Base-by-base conservation (phyloP, 2,888 invertebrate genomes). In the Pedicia rivosa region DNA sequence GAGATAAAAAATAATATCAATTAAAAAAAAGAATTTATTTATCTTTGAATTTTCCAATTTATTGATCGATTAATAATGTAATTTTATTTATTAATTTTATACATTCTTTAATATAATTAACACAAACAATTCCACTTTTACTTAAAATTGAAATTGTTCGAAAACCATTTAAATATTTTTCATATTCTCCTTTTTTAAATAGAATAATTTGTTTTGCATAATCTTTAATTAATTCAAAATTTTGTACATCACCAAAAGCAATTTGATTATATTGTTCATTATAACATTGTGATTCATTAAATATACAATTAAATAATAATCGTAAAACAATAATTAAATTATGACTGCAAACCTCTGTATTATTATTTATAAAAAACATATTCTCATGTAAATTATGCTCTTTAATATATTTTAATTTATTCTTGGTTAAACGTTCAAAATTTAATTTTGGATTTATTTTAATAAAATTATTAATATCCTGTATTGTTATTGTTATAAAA, bases 321-420 rank as follows among this genome's bases (percentile, higher is more conserved):
- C n/a, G 51, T 2, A 62, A 40, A 0, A 55, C 54, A 4, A 60
- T 53, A 36, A 51, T 47, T 7, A 80, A 67, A 59, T 75, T 76
- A 51, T 78, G 79, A 49, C 77, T 80, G 36, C 72, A 54, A 15
- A 66, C 78, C 45, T 59, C 59, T 5, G 54, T 50, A 47, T 70
- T 70, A n/a, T n/a, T n/a, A n/a, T n/a, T n/a, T n/a, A n/a, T n/a
- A 35, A 81, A 67, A 50, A 73, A 74, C 55, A 82, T 64, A 50
- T 72, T 67, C 49, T 68, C 64, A 48, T 66, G 53, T 22, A 81
- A 64, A 43, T 66, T 59, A 52, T 77, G 74, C 37, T 65, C 68
- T 40, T 60, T 60, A 36, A 82, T 67, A 56, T 78, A 82, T 42
- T 68, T 65, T 40, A 68, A 68, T 50, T 74, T 72, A 41, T 72